phyloP scores from a whole-genome alignment of 1,140 invertebrate genomes.

The Drosophila ficusphila region DNA sequence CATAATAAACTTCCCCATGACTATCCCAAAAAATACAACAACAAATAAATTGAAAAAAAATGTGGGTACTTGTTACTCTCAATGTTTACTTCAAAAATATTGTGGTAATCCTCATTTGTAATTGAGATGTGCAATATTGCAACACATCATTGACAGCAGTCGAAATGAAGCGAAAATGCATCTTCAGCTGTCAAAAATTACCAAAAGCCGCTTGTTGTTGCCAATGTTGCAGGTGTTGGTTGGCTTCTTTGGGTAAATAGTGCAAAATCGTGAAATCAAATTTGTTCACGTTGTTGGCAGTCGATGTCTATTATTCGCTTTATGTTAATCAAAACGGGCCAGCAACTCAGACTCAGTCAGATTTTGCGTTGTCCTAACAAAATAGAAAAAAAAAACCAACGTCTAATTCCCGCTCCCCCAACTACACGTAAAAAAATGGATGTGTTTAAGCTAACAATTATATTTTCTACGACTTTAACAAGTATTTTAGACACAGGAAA shows the following conservation, averaged over 20 bases:
- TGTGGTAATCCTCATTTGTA: constrained; percentile 14
- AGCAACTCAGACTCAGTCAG: constrained; percentile 6
- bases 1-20: too few species aligned
- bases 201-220: constrained; percentile 34
- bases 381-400: constrained; percentile 12
- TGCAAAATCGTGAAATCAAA: constrained; percentile 65
- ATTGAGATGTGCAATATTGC: constrained; percentile 54
- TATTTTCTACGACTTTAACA: too few species aligned
- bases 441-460: too few species aligned
- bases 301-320: constrained; percentile 61
- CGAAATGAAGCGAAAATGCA: constrained; percentile 22
- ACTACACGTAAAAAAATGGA: not conserved
- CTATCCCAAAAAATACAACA: too few species aligned
- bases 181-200: constrained; percentile 46
- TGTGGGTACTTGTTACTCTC: not conserved
- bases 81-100: not conserved
- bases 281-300: constrained; percentile 56
- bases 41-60: not conserved
- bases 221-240: constrained; percentile 49
- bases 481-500: too few species aligned
- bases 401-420: constrained; percentile 10
- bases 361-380: constrained; percentile 44
- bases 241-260: constrained; percentile 47
- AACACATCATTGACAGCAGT: constrained; percentile 47
- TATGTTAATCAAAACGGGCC: constrained; percentile 63